Evolutionary conservation across 2,888 invertebrate species (phyloP).

Genomic region (Nephrocerus scutellatus): DNA sequence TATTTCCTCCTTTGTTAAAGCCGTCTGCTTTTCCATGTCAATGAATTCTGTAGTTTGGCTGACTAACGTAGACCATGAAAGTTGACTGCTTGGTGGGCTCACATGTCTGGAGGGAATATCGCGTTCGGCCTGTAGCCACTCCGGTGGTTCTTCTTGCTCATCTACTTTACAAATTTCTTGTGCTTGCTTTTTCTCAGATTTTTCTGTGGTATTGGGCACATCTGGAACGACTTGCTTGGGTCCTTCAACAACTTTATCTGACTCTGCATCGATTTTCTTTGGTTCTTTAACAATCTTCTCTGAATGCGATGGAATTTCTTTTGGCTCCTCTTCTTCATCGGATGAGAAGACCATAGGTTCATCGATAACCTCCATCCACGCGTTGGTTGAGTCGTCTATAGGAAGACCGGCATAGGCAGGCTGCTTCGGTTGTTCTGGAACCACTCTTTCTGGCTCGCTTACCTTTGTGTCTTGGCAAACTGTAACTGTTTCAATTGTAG

Average conservation of each 20-base stretch:
- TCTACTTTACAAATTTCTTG: no score
- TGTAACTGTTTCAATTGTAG: no score
- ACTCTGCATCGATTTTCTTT: constrained; percentile 19
- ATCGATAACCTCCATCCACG: constrained; percentile 33
- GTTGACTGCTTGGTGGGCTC: no score
- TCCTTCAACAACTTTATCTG: no score
- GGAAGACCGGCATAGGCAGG: constrained; percentile 26
- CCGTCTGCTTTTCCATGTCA: background rate
- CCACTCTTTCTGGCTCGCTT: no score
- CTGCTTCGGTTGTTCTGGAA: constrained; percentile 13
- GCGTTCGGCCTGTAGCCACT: no score
- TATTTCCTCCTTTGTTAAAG: no score
- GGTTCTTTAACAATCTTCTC: constrained; percentile 12
- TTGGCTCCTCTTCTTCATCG: constrained; percentile 23
- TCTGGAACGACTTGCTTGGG: no score
- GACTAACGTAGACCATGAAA: constrained; percentile 5
- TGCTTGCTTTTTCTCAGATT: background rate
- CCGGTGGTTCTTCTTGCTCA: no score
- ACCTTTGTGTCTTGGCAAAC: no score
- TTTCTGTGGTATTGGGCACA: constrained; percentile 24
- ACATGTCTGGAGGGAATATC: no score
- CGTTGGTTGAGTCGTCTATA: constrained; percentile 27
- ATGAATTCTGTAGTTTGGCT: constrained; percentile 1
- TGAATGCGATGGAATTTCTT: no score
- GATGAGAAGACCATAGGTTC: constrained; percentile 18